Conservation (phyloP, 2,797 vertebrate genomes). For the Lepidocolaptes lacrymiger region DNA sequence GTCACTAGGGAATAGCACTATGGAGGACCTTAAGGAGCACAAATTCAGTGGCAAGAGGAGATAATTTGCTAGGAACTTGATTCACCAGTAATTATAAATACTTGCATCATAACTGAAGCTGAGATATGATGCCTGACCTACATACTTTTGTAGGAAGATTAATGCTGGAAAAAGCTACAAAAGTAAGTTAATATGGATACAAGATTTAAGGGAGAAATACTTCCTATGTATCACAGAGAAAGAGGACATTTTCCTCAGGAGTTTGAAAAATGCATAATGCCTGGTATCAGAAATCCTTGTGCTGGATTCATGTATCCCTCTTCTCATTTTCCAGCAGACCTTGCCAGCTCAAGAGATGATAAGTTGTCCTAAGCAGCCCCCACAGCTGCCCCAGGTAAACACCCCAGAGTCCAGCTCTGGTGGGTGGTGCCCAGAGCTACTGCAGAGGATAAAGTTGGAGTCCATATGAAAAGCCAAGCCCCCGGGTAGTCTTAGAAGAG, state of each 20-base stretch:
- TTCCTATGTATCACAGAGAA: neutral
- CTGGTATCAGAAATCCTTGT: neutral
- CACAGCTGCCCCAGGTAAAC: neutral
- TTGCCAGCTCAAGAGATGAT: neutral
- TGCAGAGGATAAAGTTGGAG: neutral
- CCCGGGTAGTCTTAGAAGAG: neutral
- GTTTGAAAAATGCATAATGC: neutral
- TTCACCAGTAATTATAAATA: neutral
- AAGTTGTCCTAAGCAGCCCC: neutral
- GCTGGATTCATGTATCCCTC: neutral
- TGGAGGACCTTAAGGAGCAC: neutral
- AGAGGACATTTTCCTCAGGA: neutral
- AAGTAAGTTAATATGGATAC: neutral
- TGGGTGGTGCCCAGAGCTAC: neutral
- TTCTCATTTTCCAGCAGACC: neutral
- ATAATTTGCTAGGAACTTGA: neutral
- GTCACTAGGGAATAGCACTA: neutral
- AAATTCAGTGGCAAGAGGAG: neutral
- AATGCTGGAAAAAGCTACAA: neutral
- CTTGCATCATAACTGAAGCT: neutral
- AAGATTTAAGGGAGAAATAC: neutral
- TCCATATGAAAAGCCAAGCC: neutral
- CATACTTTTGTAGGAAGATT: neutral
- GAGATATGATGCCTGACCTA: neutral
- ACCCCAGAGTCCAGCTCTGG: neutral